Percentiles rank a stretch among this genome's conserved stretches.
These are phyloP conservation scores for Ypsolopha scabrella DNA, from an alignment of 2,888 invertebrate species.

Conservation along the genomic window DNA sequence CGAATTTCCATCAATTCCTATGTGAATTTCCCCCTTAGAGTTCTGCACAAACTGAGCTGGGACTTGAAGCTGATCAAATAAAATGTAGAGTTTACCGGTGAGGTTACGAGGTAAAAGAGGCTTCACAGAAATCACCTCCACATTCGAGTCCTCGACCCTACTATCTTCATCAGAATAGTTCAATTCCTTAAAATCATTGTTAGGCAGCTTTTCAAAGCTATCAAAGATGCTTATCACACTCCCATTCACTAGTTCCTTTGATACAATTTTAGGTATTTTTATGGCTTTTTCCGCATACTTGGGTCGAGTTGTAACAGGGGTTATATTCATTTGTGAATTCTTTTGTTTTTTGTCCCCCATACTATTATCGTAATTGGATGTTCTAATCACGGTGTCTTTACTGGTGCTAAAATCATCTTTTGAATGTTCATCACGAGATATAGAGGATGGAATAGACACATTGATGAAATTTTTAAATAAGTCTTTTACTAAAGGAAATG, in stretches of 20 bases:
- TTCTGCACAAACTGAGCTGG: constrained; percentile 27
- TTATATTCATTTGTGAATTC: constrained; percentile 1
- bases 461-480: not conserved
- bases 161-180: not conserved
- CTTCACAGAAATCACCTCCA: not conserved
- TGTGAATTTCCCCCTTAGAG: constrained; percentile 17
- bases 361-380: not conserved
- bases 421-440: not conserved
- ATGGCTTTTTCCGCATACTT: constrained; percentile 14
- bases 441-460: not conserved
- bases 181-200: constrained; percentile 17
- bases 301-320: too few relatives aligned
- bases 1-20: constrained; percentile 23
- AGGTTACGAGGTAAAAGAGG: not conserved
- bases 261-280: constrained; percentile 21
- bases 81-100: constrained; percentile 21
- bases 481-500: too few relatives aligned
- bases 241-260: constrained; percentile 23
- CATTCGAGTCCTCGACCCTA: not conserved
- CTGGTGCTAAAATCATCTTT: not conserved
- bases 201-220: constrained; percentile 22
- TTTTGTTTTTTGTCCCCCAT: not conserved
- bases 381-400: not conserved
- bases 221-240: constrained; percentile 19
- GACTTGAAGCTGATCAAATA: constrained; percentile 17